phyloP scores from a whole-genome alignment of 2,113 vertebrate genomes.

The Carollia perspicillata region DNA sequence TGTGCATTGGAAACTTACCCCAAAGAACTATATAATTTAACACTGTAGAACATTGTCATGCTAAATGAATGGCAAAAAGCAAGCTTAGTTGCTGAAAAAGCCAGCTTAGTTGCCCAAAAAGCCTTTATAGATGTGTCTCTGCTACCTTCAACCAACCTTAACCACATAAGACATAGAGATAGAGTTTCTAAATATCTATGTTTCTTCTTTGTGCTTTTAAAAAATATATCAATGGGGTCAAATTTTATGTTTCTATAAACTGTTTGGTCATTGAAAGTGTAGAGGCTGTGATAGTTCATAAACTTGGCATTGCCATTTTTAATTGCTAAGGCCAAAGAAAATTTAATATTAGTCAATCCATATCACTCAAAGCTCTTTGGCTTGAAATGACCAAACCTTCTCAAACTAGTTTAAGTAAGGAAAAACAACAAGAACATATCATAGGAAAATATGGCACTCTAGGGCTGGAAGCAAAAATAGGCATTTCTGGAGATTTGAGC shows the following conservation, averaged over 20 bases:
- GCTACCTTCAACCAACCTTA: background rate
- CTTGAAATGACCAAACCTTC: background rate
- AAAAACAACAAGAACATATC: too few relatives aligned
- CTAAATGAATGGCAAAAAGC: background rate
- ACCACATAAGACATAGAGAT: background rate
- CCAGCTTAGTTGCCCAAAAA: background rate
- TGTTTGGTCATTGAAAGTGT: background rate
- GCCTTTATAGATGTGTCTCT: background rate
- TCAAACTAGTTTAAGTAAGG: background rate
- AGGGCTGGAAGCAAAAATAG: background rate
- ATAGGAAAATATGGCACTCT: background rate
- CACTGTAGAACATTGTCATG: background rate
- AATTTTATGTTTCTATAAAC: background rate
- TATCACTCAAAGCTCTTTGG: background rate
- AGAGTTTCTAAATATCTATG: background rate
- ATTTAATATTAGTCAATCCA: background rate
- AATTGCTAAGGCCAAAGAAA: background rate
- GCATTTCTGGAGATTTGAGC: background rate
- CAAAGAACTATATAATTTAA: background rate
- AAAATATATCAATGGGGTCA: background rate
- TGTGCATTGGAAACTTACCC: background rate
- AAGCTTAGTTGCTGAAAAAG: background rate
- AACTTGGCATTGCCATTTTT: background rate
- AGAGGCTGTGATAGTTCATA: background rate
- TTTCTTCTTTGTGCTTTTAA: background rate